Base-by-base conservation (phyloP, 2,888 invertebrate species). In the Trichopria drosophilae region DNA sequence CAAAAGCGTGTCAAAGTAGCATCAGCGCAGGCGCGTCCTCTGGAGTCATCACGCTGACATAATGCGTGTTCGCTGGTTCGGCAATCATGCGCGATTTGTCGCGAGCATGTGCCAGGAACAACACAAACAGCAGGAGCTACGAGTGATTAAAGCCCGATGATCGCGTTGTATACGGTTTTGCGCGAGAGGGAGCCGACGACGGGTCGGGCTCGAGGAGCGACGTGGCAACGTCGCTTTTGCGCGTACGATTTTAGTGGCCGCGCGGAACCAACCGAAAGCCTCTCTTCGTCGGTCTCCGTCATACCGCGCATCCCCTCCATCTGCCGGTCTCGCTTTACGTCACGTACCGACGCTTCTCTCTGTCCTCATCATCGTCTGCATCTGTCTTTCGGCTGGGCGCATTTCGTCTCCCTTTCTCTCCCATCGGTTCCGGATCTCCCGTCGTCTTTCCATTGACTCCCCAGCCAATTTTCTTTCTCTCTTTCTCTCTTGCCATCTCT, bases 221-320 rank as follows among this genome's bases (percentile, higher is more conserved):
- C 60, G 60, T 63, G 67, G 67, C 67, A 65, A 66, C 67, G 55
- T 55, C 44, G 68, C 57, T 44, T 51, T 59, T 50, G 57, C 58
- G 36, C 26, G 44, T 20, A 37, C 41, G 61, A 64, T 64, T 66
- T 63, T 66, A 65, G 64, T 67, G 65, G 61, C 61, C 62, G 61
- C 57, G 58, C 55, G n/a, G n/a, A n/a, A n/a, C n/a, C n/a, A 59
- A 53, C 55, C 61, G 57, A 52, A 53, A 53, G 26, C 32, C 29
- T n/a, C 52, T 24, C 54, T 51, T 57, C 60, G 55, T 53, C 39
- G n/a, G 16, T 10, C 41, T 16, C 12, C 49, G 60, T 47, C 48
- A 53, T 45, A 50, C 55, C 56, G 54, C 59, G 59, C 64, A 62
- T 40, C 37, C 50, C 49, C 40, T 39, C 39, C 23, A 26, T 50